These are phyloP conservation scores for Bradysia coprophila DNA, from an alignment of 1,140 invertebrate genomes.

Conservation along the genomic window DNA sequence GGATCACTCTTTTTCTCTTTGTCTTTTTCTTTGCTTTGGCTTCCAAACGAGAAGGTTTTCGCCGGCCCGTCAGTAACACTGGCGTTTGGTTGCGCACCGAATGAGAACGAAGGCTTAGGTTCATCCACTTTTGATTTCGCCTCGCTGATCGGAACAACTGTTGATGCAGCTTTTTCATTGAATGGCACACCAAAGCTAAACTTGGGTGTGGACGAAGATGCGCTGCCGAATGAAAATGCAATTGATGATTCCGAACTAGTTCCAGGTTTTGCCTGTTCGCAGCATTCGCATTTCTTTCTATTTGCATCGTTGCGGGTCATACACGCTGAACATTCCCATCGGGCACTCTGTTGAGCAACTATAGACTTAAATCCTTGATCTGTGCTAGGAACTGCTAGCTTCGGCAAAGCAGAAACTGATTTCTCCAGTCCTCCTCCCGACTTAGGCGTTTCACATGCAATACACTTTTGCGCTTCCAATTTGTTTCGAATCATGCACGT, in stretches of 20 bases:
- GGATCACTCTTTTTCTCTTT: not conserved
- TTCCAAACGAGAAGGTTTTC: conserved; percentile 2
- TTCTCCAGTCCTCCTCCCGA: conserved; percentile 12
- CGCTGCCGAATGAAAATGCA: conserved; percentile 13
- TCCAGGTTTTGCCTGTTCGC: conserved; percentile 40
- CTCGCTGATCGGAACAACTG: conserved; percentile 17
- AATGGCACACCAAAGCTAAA: conserved; percentile 23
- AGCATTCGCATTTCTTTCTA: conserved; percentile 42
- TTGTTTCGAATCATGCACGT: conserved; percentile 46
- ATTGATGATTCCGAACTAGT: conserved; percentile 4
- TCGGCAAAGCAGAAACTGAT: conserved; percentile 9
- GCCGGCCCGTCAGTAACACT: conserved; percentile 1
- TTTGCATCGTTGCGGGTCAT: conserved; percentile 37
- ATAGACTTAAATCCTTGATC: conserved; percentile 17
- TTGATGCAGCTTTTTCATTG: conserved; percentile 15
- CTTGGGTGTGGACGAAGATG: conserved; percentile 17
- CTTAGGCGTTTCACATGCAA: conserved; percentile 37
- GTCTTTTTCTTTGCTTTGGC: not conserved
- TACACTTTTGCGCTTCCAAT: conserved; percentile 31
- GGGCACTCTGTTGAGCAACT: conserved; percentile 20
- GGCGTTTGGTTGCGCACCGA: conserved; percentile 8
- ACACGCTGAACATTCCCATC: conserved; percentile 48
- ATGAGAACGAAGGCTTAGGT: conserved; percentile 8
- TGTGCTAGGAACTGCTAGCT: conserved; percentile 36
- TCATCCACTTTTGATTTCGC: conserved; percentile 20